phyloP scores from a whole-genome alignment of 2,888 invertebrate species.

The Allacma fusca region DNA sequence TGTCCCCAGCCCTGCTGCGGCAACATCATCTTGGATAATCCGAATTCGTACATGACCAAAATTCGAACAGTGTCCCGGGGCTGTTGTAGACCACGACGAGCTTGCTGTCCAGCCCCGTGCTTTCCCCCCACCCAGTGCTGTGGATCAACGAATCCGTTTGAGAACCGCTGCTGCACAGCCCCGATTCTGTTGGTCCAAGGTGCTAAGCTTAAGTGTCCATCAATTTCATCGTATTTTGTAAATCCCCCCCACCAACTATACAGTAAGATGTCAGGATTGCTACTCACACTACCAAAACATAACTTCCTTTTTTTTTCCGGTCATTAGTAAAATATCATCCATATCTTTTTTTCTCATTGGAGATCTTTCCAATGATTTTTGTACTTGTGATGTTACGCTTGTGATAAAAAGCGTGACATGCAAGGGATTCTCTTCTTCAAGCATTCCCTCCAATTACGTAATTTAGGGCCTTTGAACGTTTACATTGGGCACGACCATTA shows the following conservation, averaged over 20 bases:
- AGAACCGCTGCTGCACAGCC: not conserved
- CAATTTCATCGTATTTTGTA: conserved; percentile 39
- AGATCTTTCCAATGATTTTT: too few species aligned
- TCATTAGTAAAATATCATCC: too few species aligned
- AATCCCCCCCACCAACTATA: conserved; percentile 40
- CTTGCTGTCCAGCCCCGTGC: not conserved
- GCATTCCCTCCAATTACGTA: too few species aligned
- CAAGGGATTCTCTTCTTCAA: too few species aligned
- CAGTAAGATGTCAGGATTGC: conserved; percentile 32
- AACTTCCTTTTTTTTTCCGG: not conserved
- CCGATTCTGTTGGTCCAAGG: conserved; percentile 38
- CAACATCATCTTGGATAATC: not conserved
- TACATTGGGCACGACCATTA: not conserved
- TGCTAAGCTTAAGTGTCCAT: conserved; percentile 37
- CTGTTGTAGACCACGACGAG: not conserved
- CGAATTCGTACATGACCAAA: not conserved
- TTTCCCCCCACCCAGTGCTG: not conserved
- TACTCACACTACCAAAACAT: not conserved
- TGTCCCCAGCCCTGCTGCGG: not conserved
- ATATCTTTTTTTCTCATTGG: too few species aligned
- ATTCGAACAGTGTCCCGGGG: not conserved
- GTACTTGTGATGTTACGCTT: too few species aligned
- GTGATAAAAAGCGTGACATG: too few species aligned
- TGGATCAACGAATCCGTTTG: conserved; percentile 25
- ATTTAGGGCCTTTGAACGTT: too few species aligned